Conservation (phyloP, 2,113 vertebrate genomes). For the Hypanus sabinus region DNA sequence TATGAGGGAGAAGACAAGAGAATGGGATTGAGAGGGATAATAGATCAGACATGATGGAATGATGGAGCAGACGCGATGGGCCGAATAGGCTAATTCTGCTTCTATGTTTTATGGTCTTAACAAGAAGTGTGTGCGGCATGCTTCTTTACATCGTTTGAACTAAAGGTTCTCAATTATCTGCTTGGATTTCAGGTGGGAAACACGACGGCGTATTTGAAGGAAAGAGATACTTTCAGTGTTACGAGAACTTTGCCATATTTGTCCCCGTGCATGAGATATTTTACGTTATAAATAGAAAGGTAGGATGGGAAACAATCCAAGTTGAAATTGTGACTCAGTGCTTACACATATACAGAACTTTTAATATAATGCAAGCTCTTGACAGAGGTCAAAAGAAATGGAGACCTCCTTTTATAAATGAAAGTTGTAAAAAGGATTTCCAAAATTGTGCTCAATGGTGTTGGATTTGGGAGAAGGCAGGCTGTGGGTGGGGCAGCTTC, state of each 20-base stretch:
- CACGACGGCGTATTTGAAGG: conserved; percentile 20
- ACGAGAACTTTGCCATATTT: conserved; percentile 36
- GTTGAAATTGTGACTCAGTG: background rate
- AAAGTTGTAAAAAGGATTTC: background rate
- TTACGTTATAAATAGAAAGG: conserved; percentile 32
- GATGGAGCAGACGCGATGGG: too few species aligned
- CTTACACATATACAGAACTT: background rate
- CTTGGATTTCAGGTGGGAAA: conserved; percentile 26
- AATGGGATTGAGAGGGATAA: too few species aligned
- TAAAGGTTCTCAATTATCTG: background rate
- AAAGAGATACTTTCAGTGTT: conserved; percentile 38
- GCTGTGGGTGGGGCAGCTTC: background rate
- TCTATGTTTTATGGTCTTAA: too few species aligned
- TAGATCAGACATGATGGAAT: too few species aligned
- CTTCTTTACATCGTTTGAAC: too few species aligned
- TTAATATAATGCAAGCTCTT: background rate
- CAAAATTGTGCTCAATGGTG: background rate
- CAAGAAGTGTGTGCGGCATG: background rate
- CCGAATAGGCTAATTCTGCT: too few species aligned
- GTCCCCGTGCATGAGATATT: conserved; percentile 36
- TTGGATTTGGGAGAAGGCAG: background rate
- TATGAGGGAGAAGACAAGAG: too few species aligned
- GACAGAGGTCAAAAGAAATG: background rate
- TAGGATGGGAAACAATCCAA: background rate
- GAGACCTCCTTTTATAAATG: background rate